Base-by-base conservation (phyloP, 1,140 invertebrate genomes). In the Trachymyrmex cornetzi region DNA sequence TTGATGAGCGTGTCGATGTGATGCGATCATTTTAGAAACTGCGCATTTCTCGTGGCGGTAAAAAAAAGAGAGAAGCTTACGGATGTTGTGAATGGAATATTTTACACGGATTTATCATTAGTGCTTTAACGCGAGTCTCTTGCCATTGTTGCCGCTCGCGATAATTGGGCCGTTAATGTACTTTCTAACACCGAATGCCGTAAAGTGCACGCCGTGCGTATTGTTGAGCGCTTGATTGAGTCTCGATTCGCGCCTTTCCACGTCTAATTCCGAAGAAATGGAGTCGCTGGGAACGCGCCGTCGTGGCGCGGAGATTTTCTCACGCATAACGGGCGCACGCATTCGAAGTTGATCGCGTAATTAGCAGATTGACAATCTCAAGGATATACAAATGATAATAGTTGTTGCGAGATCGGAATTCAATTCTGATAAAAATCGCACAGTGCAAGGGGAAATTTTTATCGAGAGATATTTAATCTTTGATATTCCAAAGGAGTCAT, bases 81-180 rank as follows among this genome's bases (percentile, higher is more conserved):
- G 81, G 59, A 77, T 66, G 50, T 69, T 48, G 77, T 57, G 34
- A 81, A 59, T 57, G 66, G 64, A 81, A 81, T 71, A 81, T 63
- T 69, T 61, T 55, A 53, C 50, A 55, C 55, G 9, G 34, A 79
- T 79, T 79, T 63, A 79, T 79, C 38, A 81, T 81, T 71, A 71
- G 50, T 34, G 64, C 30, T 71, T 81, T 57, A 57, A 81, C 63
- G 64, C 64, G 79, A 59, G 19, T 55, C 66, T 81, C 66, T 71
- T 38, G 66, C 50, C 22, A 71, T 81, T 81, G 79, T 81, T 71
- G 79, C 66, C 48, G 53, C 19, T 57, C 53, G 79, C 50, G 79
- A 81, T 81, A 81, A 81, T 81, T 81, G 79, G 38, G 64, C 66
- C 77, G 79, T 38, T 81, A 57, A 81, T 81, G 66, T 71, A 71